phyloP scores from a whole-genome alignment of 2,888 invertebrate species.

The Eupithecia tripunctaria region DNA sequence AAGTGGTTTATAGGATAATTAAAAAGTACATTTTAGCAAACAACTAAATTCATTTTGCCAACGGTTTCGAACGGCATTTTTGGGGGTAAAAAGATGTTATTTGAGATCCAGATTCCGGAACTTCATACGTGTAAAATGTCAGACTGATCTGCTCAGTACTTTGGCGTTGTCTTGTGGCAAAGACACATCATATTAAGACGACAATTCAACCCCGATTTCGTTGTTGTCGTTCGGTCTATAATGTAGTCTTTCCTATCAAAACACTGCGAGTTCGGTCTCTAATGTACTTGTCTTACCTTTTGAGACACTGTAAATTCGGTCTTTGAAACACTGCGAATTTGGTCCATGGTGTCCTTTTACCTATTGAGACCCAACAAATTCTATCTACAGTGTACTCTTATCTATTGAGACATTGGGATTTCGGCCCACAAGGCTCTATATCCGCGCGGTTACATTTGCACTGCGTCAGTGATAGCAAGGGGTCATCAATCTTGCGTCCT shows the following conservation, averaged over 20 bases:
- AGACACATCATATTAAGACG: no score
- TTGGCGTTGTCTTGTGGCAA: no score
- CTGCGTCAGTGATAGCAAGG: conserved; percentile 84
- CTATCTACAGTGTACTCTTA: conserved; percentile 46
- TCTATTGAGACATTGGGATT: conserved; percentile 94
- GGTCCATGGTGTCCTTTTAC: no score
- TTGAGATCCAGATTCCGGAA: no score
- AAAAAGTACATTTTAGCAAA: neutral
- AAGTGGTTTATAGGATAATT: neutral
- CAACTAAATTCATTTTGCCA: no score
- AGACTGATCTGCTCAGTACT: no score
- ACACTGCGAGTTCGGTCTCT: conserved; percentile 93
- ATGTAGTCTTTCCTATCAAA: conserved; percentile 65
- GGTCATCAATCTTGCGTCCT: conserved; percentile 60
- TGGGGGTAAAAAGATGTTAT: no score
- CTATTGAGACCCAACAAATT: conserved; percentile 94
- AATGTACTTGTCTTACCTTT: conserved; percentile 93
- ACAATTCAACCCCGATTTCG: no score
- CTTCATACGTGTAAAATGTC: no score
- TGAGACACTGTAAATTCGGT: conserved; percentile 80
- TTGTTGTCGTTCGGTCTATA: no score
- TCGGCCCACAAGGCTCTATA: conserved; percentile 91
- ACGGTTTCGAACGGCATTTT: no score
- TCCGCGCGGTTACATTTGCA: conserved; percentile 92
- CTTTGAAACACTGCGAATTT: no score